Conservation (phyloP, 2,113 vertebrate genomes). For the Mohoua ochrocephala region DNA sequence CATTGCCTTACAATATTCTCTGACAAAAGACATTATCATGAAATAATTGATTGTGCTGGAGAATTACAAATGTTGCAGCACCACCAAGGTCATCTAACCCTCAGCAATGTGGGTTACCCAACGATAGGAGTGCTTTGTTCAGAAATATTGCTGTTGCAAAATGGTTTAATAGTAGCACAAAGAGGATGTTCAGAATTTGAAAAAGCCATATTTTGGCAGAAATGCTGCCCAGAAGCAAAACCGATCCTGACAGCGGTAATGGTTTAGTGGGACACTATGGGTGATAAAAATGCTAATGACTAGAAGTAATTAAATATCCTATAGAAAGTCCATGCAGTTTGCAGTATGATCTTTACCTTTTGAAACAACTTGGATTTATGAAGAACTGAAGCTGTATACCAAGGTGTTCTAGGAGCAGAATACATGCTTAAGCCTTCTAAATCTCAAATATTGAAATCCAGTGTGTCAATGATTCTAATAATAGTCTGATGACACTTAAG, state of each 20-base stretch:
- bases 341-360: background rate
- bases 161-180: background rate
- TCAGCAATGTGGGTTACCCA: background rate
- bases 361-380: background rate
- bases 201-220: background rate
- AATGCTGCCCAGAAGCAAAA: background rate
- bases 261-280: background rate
- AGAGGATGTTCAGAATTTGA: background rate
- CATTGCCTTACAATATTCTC: background rate
- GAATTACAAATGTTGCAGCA: conserved; percentile 30
- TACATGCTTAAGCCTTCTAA: background rate
- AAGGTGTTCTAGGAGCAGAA: background rate
- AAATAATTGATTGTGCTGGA: conserved; percentile 23
- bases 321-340: background rate
- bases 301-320: background rate
- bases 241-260: background rate
- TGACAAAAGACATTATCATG: conserved; percentile 9
- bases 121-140: conserved; percentile 20
- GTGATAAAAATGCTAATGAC: background rate
- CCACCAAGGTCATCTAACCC: conserved; percentile 12
- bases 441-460: background rate
- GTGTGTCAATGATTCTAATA: background rate
- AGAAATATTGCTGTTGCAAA: background rate
- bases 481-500: background rate
- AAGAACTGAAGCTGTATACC: background rate